Conservation (phyloP, 2,113 vertebrate genomes). For the Centropristis striata region DNA sequence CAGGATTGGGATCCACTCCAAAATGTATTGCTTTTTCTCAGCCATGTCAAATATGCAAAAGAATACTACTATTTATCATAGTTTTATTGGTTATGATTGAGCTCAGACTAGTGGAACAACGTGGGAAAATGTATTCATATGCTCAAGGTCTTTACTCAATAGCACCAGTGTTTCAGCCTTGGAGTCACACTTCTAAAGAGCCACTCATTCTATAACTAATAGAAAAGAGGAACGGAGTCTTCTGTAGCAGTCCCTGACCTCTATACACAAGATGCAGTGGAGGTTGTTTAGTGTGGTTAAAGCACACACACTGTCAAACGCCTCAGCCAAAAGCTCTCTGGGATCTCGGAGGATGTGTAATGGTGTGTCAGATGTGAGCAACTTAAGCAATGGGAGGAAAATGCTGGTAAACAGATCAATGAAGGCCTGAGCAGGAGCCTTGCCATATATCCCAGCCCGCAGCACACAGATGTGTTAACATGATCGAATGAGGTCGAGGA, state of each 20-base stretch:
- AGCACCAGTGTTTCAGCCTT: conserved; percentile 13
- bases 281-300: conserved; percentile 15
- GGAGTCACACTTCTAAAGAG: neutral
- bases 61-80: neutral
- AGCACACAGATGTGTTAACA: conserved; percentile 46
- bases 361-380: conserved; percentile 57
- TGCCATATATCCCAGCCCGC: conserved; percentile 30
- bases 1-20: too few species aligned
- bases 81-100: neutral
- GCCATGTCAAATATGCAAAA: neutral
- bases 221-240: conserved; percentile 11
- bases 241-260: conserved; percentile 43
- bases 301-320: conserved; percentile 6
- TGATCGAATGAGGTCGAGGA: conserved; percentile 20
- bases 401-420: conserved; percentile 71
- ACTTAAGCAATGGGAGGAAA: conserved; percentile 61
- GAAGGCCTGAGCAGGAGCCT: conserved; percentile 21
- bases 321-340: conserved; percentile 24
- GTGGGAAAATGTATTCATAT: neutral
- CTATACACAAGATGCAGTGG: conserved; percentile 25
- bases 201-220: conserved; percentile 17
- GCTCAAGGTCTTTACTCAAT: conserved; percentile 30
- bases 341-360: conserved; percentile 46
- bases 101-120: neutral
- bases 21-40: neutral